Conservation (phyloP, 1,140 invertebrate genomes). For the Neuroterus valhalla region DNA sequence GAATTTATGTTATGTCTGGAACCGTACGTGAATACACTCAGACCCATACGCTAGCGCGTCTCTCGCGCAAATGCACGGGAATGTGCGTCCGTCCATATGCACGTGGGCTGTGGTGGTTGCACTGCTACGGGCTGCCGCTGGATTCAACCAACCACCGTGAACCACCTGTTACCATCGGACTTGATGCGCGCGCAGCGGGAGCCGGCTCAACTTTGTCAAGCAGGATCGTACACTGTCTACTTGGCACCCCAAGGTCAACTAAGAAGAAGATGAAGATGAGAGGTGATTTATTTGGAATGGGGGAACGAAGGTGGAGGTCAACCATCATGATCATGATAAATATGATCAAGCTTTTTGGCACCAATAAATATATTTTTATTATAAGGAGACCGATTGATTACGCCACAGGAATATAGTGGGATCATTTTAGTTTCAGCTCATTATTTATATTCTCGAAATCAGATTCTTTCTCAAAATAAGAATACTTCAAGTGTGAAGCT, state of each 20-base stretch:
- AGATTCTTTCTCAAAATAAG: too few relatives aligned
- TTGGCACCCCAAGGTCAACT: not conserved
- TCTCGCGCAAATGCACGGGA: slow-evolving; percentile 41
- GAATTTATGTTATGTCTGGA: not conserved
- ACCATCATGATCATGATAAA: too few relatives aligned
- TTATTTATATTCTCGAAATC: too few relatives aligned
- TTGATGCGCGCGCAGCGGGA: slow-evolving; percentile 33
- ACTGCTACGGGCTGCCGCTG: slow-evolving; percentile 29
- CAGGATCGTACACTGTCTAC: slow-evolving; percentile 2
- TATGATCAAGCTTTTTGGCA: too few relatives aligned
- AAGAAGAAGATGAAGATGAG: not conserved
- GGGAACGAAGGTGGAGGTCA: too few relatives aligned
- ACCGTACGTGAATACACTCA: not conserved
- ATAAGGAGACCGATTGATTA: too few relatives aligned
- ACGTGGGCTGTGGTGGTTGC: slow-evolving; percentile 4
- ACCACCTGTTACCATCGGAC: slow-evolving; percentile 66
- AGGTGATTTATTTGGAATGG: too few relatives aligned
- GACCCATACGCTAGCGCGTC: slow-evolving; percentile 35
- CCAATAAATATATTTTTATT: too few relatives aligned
- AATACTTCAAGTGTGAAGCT: too few relatives aligned
- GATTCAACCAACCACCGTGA: slow-evolving; percentile 60
- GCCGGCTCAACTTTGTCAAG: not conserved
- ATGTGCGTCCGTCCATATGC: slow-evolving; percentile 19
- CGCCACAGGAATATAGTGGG: too few relatives aligned
- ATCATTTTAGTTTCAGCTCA: too few relatives aligned